Percentiles rank a stretch among this genome's conserved stretches.
Evolutionary conservation across 2,888 invertebrate genomes (phyloP).

Genomic region (Perizoma flavofasciatum): DNA sequence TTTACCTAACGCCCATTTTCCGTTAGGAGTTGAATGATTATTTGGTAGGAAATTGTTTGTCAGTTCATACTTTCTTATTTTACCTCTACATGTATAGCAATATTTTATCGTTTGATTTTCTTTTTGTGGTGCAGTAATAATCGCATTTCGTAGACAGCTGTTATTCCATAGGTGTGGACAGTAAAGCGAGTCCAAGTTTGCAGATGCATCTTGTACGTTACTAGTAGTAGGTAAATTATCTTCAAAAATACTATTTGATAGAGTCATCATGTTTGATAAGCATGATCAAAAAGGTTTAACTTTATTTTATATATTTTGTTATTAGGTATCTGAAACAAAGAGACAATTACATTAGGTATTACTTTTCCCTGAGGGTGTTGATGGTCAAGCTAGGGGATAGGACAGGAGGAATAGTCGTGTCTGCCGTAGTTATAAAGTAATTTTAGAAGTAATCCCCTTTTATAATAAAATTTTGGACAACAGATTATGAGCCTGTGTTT

Average conservation of each 20-base stretch:
- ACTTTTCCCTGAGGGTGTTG: no score
- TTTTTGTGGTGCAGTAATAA: conserved; percentile 56
- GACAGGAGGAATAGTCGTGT: no score
- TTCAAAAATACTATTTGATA: conserved; percentile 54
- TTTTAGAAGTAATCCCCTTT: no score
- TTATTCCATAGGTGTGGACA: conserved; percentile 74
- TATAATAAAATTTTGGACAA: no score
- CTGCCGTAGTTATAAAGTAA: no score
- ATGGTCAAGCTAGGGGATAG: no score
- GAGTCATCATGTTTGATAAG: conserved; percentile 58
- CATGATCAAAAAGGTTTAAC: conserved; percentile 30
- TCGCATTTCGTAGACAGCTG: conserved; percentile 62
- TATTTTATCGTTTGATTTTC: conserved; percentile 64
- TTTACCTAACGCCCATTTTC: conserved; percentile 42
- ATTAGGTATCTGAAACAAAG: conserved; percentile 24
- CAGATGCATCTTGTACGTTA: conserved; percentile 53
- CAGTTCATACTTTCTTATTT: conserved; percentile 76
- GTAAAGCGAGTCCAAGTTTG: conserved; percentile 69
- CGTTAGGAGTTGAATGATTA: conserved; percentile 72
- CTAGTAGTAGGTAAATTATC: conserved; percentile 52
- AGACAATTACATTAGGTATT: no score
- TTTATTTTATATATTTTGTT: conserved; percentile 1
- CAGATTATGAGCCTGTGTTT: no score
- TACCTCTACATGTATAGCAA: conserved; percentile 74
- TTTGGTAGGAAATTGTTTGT: conserved; percentile 64